Evolutionary conservation across 2,888 invertebrate species (phyloP), one percentile per base, ranked within the genome.

Genomic region (Antheraea yamamai): DNA sequence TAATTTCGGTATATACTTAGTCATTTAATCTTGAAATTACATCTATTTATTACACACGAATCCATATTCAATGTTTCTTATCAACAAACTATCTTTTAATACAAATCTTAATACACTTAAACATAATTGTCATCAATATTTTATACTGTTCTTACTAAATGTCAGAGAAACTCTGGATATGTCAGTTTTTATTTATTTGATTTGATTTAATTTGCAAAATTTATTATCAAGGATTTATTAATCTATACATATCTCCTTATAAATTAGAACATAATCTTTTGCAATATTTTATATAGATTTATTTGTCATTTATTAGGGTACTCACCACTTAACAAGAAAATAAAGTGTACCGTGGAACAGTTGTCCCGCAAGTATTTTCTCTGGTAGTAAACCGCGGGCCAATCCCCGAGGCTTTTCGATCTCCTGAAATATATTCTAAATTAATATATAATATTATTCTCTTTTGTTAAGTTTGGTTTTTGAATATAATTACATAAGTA

Each of bases 311-410:
- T 68, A 7, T 20, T 68, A 39, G 12, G 66, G 23, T 16, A 87
- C 95, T 87, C 92, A 97, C 99, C 99, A 99, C 95, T 98, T 98
- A 85, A 99, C 97, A 47, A 99, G 95, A 88, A 98, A 99, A 96
- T 97, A 97, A 0, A 98, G 95, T 85, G 97, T 97, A 1, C 98
- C 98, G 82, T 96, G 97, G n/a, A 97, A 97, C 85, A 98, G 97
- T 26, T 98, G 98, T 0, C 98, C 98, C 4, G 98, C 98, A 76
- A 98, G 96, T 75, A 99, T 98, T 90, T 97, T 97, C 77, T 98
- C 97, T 47, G 98, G 97, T 78, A 97, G 96, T 14, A 98, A 90
- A 0, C 97, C 97, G 72, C 98, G 92, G 71, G 97, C 97, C 83
- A 98, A 97, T 0, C 98, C 98, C 75, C 97, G 94, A 0, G 96